Evolutionary conservation across 2,113 vertebrate genomes (phyloP).

Genomic region (Hemibagrus wyckioides): DNA sequence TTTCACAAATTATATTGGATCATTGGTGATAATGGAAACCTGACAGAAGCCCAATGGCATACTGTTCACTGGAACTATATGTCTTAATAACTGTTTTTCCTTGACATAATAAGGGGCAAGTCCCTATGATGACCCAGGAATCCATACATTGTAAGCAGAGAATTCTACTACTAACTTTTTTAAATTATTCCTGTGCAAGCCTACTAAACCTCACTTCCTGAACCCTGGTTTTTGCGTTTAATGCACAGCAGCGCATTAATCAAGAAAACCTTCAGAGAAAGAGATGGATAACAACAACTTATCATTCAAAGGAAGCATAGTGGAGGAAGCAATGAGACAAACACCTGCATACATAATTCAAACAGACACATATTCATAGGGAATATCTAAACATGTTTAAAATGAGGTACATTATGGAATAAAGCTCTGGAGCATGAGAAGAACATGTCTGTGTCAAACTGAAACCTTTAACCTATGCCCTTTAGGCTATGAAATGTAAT

Average conservation of each 20-base stretch:
- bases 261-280: background rate
- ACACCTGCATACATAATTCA: slow-evolving; percentile 2
- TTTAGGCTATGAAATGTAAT: background rate
- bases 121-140: background rate
- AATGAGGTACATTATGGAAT: background rate
- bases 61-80: background rate
- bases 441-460: background rate
- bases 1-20: background rate
- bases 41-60: background rate
- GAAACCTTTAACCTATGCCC: background rate
- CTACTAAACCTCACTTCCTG: background rate
- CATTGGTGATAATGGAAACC: background rate
- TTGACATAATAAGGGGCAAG: background rate
- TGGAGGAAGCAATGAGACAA: background rate
- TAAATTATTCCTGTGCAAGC: background rate
- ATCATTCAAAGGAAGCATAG: background rate
- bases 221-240: background rate
- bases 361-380: background rate
- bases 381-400: background rate
- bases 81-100: background rate
- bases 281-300: background rate
- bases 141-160: background rate
- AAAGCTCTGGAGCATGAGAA: background rate
- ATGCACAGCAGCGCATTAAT: slow-evolving; percentile 9
- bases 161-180: background rate